Evolutionary conservation across 2,797 vertebrate genomes (phyloP).

Genomic region (Anguilla pacifica): DNA sequence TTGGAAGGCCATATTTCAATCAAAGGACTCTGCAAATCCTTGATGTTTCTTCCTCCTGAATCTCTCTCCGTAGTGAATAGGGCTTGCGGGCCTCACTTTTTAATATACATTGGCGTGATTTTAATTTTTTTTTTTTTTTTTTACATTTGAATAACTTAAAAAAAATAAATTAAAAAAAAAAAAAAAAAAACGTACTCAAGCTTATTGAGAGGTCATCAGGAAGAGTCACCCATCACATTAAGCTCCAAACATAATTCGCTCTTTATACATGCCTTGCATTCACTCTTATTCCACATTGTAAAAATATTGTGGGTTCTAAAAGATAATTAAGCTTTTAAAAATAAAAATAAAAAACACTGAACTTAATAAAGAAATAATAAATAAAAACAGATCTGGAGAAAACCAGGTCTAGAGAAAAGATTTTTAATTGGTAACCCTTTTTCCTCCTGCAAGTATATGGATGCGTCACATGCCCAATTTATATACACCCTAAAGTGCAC

Average conservation of each 20-base stretch:
- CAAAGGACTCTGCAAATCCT: neutral
- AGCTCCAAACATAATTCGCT: neutral
- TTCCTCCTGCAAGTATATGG: neutral
- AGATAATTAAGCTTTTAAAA: neutral
- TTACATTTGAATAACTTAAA: neutral
- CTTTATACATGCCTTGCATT: neutral
- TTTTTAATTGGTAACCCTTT: neutral
- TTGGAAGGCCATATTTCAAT: neutral
- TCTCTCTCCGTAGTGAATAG: neutral
- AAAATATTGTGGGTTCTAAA: neutral
- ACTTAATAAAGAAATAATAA: no score
- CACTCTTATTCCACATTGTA: neutral
- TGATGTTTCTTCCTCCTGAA: neutral
- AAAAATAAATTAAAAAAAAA: no score
- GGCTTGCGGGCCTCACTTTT: neutral
- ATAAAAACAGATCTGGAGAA: neutral
- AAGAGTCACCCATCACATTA: neutral
- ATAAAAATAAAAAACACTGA: neutral
- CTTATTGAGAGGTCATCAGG: neutral
- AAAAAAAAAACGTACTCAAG: neutral
- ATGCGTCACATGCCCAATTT: neutral
- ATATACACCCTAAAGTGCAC: neutral
- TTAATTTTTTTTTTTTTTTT: neutral
- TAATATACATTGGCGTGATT: neutral
- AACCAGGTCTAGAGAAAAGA: neutral